Conservation (phyloP, 2,797 vertebrate species). For the Pitangus sulphuratus region DNA sequence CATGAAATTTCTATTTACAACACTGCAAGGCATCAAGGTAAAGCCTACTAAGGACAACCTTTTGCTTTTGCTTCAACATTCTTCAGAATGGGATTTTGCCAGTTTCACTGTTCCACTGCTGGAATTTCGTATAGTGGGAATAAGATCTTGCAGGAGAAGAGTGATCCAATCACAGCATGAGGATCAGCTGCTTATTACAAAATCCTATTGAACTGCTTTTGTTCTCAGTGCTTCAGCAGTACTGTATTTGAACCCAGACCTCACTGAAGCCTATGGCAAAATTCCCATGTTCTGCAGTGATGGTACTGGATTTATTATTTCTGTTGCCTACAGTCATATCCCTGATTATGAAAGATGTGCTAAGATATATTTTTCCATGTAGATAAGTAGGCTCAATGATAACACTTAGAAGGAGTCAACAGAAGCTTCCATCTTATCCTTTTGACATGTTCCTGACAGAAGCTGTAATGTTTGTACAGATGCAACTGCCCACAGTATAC, state of each 20-base stretch:
- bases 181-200: background rate
- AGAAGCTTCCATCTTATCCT: background rate
- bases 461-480: background rate
- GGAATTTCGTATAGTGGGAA: background rate
- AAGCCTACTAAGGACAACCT: background rate
- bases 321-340: background rate
- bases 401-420: background rate
- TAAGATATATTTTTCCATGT: background rate
- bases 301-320: background rate
- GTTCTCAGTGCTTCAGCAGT: background rate
- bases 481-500: background rate
- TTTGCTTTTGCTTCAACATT: background rate
- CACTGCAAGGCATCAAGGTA: background rate
- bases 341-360: background rate
- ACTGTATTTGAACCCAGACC: background rate
- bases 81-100: background rate
- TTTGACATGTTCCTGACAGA: background rate
- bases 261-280: background rate
- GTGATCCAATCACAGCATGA: background rate
- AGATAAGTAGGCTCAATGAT: background rate
- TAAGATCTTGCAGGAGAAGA: background rate
- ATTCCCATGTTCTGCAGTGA: background rate
- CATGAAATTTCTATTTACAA: background rate
- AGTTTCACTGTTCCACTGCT: background rate
- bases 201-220: background rate